Percentiles rank a stretch among this genome's conserved stretches.
Conservation (phyloP, 2,113 vertebrate species). For the Dromaius novaehollandiae region DNA sequence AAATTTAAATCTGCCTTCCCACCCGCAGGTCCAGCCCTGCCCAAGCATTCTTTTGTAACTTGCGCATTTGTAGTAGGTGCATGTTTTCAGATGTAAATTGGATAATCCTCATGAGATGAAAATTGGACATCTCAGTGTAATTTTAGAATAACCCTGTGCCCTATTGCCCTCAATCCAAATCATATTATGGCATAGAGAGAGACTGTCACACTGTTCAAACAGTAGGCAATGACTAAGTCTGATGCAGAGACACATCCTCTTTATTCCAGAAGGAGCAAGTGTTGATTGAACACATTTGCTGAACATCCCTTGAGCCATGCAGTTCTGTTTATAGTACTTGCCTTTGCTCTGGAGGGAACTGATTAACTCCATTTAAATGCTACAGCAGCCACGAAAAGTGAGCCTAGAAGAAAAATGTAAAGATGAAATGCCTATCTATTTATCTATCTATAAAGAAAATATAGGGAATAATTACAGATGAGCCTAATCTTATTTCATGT, state of each 20-base stretch:
- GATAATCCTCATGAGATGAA: conserved; percentile 18
- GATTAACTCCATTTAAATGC: conserved; percentile 54
- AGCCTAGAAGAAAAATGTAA: background rate
- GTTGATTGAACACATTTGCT: conserved; percentile 55
- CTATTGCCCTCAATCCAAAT: background rate
- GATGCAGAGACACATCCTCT: conserved; percentile 43
- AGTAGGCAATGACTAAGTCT: background rate
- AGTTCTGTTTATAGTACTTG: conserved; percentile 26
- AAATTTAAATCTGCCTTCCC: background rate
- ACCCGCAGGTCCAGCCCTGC: background rate
- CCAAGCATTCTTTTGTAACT: background rate
- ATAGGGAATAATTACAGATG: background rate
- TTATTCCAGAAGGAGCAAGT: conserved; percentile 23
- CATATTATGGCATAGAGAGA: background rate
- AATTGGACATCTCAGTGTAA: fast-evolving
- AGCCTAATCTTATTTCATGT: background rate
- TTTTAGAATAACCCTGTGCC: background rate
- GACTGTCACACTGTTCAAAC: background rate
- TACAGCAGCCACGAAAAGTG: background rate
- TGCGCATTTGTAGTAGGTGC: background rate
- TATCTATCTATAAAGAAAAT: background rate
- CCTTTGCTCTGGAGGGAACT: conserved; percentile 44
- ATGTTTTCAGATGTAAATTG: conserved; percentile 40
- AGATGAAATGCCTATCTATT: conserved; percentile 2
- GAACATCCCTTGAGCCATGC: conserved; percentile 13